Conservation (phyloP, 2,888 invertebrate species). For the Pseudolycoriella hygida region DNA sequence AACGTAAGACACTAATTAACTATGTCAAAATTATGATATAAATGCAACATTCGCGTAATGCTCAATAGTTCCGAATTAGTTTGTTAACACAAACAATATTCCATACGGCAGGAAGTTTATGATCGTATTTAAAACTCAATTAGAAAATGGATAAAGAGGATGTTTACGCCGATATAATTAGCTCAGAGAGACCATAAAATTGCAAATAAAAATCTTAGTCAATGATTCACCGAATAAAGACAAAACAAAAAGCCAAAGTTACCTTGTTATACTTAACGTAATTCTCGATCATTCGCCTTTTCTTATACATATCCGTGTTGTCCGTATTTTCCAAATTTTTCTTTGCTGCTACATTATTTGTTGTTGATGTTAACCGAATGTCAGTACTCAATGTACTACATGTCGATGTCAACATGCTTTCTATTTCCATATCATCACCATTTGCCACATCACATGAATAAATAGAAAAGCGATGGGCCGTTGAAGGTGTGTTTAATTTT, state of each 20-base stretch:
- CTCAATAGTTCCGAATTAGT: no score
- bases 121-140: background rate
- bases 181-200: background rate
- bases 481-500: slow-evolving; percentile 40
- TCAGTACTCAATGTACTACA: slow-evolving; percentile 5
- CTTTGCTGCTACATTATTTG: background rate
- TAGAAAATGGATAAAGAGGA: background rate
- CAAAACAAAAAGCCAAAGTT: background rate
- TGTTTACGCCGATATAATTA: no score
- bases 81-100: no score
- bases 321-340: background rate
- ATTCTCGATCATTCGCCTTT: background rate
- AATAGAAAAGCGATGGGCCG: slow-evolving; percentile 46
- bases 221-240: no score
- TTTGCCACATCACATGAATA: slow-evolving; percentile 40
- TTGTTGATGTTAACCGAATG: background rate
- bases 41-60: no score
- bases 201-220: background rate
- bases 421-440: slow-evolving; percentile 20
- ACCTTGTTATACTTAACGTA: background rate
- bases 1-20: no score
- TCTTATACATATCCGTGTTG: background rate
- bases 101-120: no score
- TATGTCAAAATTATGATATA: no score
- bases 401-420: slow-evolving; percentile 4